Evolutionary conservation across 2,797 vertebrate species (phyloP).

Genomic region (Botia almorhae): DNA sequence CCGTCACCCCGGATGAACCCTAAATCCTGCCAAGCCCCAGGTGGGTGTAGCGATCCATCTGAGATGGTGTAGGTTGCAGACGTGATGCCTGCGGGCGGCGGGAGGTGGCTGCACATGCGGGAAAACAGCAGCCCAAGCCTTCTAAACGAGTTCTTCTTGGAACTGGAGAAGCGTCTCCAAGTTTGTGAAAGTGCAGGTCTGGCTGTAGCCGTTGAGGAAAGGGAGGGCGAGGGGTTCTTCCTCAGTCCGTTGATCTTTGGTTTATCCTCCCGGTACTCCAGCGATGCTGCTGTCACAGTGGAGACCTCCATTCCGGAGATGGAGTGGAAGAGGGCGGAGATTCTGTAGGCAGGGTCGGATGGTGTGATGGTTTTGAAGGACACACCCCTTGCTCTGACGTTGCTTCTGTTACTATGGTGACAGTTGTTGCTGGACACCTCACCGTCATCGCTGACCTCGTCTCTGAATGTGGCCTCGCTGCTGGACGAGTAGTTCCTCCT

Average conservation of each 20-base stretch:
- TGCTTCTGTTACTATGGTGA: constrained; percentile 68
- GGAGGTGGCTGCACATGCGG: constrained; percentile 85
- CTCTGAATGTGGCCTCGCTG: constrained; percentile 84
- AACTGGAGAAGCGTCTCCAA: constrained; percentile 79
- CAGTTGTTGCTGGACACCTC: constrained; percentile 44
- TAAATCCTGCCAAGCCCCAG: constrained; percentile 86
- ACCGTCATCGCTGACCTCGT: constrained; percentile 68
- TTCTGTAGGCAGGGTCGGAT: constrained; percentile 77
- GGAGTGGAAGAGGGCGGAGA: constrained; percentile 87
- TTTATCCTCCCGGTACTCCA: constrained; percentile 80
- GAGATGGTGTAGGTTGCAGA: constrained; percentile 92
- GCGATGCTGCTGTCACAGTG: constrained; percentile 26
- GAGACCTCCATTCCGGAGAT: constrained; percentile 81
- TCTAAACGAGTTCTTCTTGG: constrained; percentile 90
- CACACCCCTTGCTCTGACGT: constrained; percentile 80
- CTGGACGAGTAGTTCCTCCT: constrained; percentile 89
- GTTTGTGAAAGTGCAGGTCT: constrained; percentile 68
- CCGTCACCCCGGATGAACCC: constrained; percentile 80
- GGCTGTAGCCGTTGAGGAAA: constrained; percentile 59
- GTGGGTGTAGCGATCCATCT: constrained; percentile 87
- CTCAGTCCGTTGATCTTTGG: constrained; percentile 91
- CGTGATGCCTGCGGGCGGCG: constrained; percentile 78
- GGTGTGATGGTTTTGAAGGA: constrained; percentile 84
- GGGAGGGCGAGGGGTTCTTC: constrained; percentile 70
- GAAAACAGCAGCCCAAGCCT: constrained; percentile 91